Base-by-base conservation (phyloP, 1,140 invertebrate genomes). In the Neodiprion virginianus region DNA sequence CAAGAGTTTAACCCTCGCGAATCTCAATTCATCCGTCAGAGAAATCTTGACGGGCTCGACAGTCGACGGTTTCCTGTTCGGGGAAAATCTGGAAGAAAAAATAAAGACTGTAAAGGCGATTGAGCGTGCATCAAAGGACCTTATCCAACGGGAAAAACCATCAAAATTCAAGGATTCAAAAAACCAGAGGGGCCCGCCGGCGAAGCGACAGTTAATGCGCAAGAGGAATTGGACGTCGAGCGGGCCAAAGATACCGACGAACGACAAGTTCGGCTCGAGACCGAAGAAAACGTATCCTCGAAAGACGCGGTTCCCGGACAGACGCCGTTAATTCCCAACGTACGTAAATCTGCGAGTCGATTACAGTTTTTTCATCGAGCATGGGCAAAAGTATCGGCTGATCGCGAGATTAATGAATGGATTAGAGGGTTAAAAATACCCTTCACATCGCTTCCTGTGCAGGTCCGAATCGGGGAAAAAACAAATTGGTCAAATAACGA, bases 121-220 rank as follows among this genome's bases (percentile, higher is more conserved):
- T 4, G 67, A 74, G 23, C 21, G 47, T 50, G 65, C 73, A 14
- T 50, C 49, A 5, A 69, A 74, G 49, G 67, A 74, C 28, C 49
- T 69, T 0, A 69, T 67, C 12, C 67, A 65, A 69, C 17, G 17
- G 17, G 11, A 21, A 14, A 74, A 67, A 48, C 21, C 23, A 12
- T 23, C 12, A 4, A 47, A 73, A 53, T 50, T n/a, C 65, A 73
- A 48, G 49, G 1, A 28, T 4, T 8, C 73, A 74, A 74, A 74
- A 74, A 74, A 74, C 67, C 12, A 11, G 67, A 74, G 53, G 17
- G 49, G 67, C 73, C 73, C 67, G 67, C 67, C 68, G 28, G 66
- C 66, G 67, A 61, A 67, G 23, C 3, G 65, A 21, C 48, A 28
- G 17, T 48, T 8, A 21, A 73, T 28, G 47, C 28, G 28, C 28